Evolutionary conservation across 2,888 invertebrate species (phyloP).

Genomic region (Dichetophora obliterata): DNA sequence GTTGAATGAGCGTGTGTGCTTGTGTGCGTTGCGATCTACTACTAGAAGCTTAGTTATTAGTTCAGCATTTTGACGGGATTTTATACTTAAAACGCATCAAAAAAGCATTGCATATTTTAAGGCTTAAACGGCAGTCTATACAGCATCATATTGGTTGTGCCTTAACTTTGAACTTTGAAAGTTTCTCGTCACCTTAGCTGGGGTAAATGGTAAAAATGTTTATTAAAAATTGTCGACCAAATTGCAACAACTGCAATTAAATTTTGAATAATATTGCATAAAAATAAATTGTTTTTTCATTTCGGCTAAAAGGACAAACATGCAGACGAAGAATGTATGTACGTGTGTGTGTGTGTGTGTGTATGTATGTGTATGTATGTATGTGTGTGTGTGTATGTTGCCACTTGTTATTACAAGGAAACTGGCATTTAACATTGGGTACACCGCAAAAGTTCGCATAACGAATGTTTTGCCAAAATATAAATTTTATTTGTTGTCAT

Average conservation of each 20-base stretch:
- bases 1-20: too few relatives aligned
- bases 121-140: too few relatives aligned
- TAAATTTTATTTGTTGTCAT: not conserved
- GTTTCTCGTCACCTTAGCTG: not conserved
- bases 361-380: constrained; percentile 5
- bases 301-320: not conserved
- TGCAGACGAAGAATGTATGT: not conserved
- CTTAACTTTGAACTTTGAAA: too few relatives aligned
- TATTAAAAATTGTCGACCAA: not conserved
- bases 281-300: not conserved
- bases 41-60: too few relatives aligned
- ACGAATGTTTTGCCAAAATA: constrained; percentile 11
- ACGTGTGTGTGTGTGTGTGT: constrained; percentile 19
- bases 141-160: not conserved
- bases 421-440: constrained; percentile 22
- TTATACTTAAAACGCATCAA: too few relatives aligned
- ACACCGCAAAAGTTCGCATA: constrained; percentile 16
- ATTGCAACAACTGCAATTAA: not conserved
- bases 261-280: not conserved
- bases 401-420: constrained; percentile 24
- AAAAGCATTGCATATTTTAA: too few relatives aligned
- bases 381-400: constrained; percentile 8
- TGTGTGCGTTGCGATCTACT: too few relatives aligned
- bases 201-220: not conserved
- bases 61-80: too few relatives aligned